Conservation (phyloP, 2,113 vertebrate species). For the Podilymbus podiceps region DNA sequence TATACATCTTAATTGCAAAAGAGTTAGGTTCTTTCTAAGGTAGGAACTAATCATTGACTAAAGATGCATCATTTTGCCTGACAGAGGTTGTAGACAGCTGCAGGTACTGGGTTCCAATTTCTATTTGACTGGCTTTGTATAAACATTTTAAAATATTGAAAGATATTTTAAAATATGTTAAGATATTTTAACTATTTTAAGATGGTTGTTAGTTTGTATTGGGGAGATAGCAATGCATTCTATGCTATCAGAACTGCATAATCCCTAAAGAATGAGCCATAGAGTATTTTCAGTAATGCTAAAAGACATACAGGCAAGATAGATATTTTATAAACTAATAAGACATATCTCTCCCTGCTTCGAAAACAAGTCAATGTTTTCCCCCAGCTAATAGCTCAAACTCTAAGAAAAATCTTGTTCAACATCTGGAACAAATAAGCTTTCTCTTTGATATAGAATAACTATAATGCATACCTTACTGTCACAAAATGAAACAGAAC, state of each 20-base stretch:
- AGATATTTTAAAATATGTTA: background rate
- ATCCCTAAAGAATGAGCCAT: background rate
- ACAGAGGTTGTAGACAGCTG: background rate
- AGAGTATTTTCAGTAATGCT: background rate
- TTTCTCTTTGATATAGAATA: background rate
- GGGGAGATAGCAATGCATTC: background rate
- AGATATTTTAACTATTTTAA: background rate
- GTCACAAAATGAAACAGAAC: background rate
- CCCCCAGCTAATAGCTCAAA: background rate
- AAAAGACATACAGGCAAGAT: background rate
- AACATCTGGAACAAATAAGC: background rate
- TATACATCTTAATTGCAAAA: background rate
- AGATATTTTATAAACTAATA: background rate
- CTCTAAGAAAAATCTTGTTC: background rate
- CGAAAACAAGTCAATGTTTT: background rate
- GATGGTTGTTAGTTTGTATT: background rate
- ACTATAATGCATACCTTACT: fast-evolving
- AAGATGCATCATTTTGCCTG: background rate
- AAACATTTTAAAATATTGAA: background rate
- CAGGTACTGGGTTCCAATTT: background rate
- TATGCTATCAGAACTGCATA: background rate
- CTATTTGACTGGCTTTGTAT: background rate
- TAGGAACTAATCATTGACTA: background rate
- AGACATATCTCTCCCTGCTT: background rate
- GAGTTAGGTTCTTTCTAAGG: background rate